Base-by-base conservation (phyloP, 2,888 invertebrate genomes). In the Plagiodera versicolora region DNA sequence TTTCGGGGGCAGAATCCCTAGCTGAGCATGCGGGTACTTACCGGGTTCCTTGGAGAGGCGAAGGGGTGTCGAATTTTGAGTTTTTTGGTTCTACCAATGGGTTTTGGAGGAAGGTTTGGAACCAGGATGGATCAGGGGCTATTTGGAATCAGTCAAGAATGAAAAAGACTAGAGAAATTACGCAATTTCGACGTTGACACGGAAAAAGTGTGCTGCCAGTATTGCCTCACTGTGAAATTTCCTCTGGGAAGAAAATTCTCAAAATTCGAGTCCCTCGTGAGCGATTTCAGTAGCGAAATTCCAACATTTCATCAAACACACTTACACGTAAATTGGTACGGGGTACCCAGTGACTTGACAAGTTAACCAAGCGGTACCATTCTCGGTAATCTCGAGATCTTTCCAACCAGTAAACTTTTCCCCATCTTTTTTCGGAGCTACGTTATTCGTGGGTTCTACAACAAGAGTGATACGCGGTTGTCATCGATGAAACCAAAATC, bases 351-450 rank as follows among this genome's bases (percentile, higher is more conserved):
- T 81, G 63, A 84, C 84, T 72, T 83, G 83, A 70, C 89, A 90
- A 68, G 86, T 85, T 77, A 90, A 80, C 78, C 87, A 88, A 65
- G 86, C 85, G 70, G 83, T 81, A 70, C 79, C 78, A 64, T 76
- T 80, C 74, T 79, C 78, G 57, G 80, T 78, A 70, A 87, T 84
- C 77, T 79, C 79, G 72, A 85, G 77, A 69, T 87, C 84, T 77
- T 87, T 87, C 82, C 86, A 86, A 75, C 89, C 79, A 46, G 75
- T 77, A 67, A 77, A 78, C 65, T 85, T 82, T 72, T 85, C 84
- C 61, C 85, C 83, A 72, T 84, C 84, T 77, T 85, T 84, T 76
- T 86, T 84, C 65, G 87, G 87, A 65, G 84, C 80, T 53, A 87
- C 86, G 75, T 87, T 87, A 81, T 85, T 85, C 57, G 86, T 87